A percentile compares a stretch with the other conserved stretches of the same genome.
Conservation (phyloP, 2,113 vertebrate genomes). For the Girardinichthys multiradiatus region DNA sequence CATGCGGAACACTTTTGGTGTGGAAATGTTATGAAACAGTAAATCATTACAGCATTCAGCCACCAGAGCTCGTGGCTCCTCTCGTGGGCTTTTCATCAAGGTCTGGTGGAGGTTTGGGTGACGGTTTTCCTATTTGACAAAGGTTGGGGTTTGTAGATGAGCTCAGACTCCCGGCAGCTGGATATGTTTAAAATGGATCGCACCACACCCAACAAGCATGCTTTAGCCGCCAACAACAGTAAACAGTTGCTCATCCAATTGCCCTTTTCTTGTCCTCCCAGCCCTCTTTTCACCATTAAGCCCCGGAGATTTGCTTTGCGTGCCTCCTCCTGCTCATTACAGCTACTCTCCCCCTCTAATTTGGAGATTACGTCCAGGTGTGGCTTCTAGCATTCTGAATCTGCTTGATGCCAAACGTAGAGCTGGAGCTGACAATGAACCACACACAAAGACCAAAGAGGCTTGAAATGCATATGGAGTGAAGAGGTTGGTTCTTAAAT, state of each 20-base stretch:
- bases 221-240: slow-evolving; percentile 20
- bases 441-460: slow-evolving; percentile 38
- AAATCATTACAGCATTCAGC: slow-evolving; percentile 35
- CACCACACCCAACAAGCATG: slow-evolving; percentile 12
- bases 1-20: slow-evolving; percentile 14
- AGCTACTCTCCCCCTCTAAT: slow-evolving; percentile 16
- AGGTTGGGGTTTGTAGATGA: slow-evolving; percentile 40
- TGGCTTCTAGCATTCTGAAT: slow-evolving; percentile 36
- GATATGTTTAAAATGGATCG: slow-evolving; percentile 43
- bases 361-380: slow-evolving; percentile 72
- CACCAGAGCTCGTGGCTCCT: slow-evolving; percentile 6
- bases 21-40: slow-evolving; percentile 57
- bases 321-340: slow-evolving; percentile 18
- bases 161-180: slow-evolving; percentile 49
- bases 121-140: slow-evolving; percentile 42
- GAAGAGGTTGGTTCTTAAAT: slow-evolving; percentile 52
- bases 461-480: slow-evolving; percentile 70
- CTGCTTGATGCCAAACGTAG: slow-evolving; percentile 50
- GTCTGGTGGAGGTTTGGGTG: slow-evolving; percentile 29
- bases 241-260: slow-evolving; percentile 59
- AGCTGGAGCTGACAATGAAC: slow-evolving; percentile 41
- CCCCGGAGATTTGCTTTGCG: slow-evolving; percentile 25
- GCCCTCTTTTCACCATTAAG: slow-evolving; percentile 30
- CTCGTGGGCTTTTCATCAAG: slow-evolving; percentile 33
- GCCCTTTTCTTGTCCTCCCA: slow-evolving; percentile 36